Evolutionary conservation across 2,113 vertebrate species (phyloP), one percentile per base, ranked within the genome.

Genomic region (Mustela nigripes): DNA sequence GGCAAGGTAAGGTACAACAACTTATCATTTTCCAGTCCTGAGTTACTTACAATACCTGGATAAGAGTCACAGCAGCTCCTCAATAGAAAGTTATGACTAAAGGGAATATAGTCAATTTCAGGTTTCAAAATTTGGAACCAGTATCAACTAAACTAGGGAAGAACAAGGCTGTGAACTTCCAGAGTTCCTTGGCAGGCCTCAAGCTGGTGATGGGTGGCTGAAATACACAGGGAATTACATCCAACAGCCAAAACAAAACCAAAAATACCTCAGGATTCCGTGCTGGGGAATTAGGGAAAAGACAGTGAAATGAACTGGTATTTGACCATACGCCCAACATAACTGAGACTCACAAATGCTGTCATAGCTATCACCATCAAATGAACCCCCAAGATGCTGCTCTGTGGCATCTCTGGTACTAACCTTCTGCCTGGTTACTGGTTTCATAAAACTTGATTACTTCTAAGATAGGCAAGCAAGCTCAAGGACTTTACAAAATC

Each of bases 261-360:
- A 92, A 90, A 96, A 67, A 92, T 95, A 60, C 36, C n/a, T 69
- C 21, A 45, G 39, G 36, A 53, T 83, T 95, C 67, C 63, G 56
- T 26, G 39, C 1, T 67, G 86, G 67, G 58, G 33, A 82, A 81
- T 78, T 28, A 81, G 62, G 22, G 74, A 76, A 87, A 48, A 62
- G 24, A 78, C 42, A 89, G 78, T 10, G 73, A 94, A 93, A 87
- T 48, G 56, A 93, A 92, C 18, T 71, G 79, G 79, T 60, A 63
- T 71, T 94, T 92, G 73, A 42, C 56, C 22, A 14, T 39, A 91
- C 56, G 36, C 5, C 39, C 62, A 18, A 93, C 26, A 85, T 42
- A 48, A 91, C 3, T 39, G 31, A 91, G 85, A 91, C 71, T 58
- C 90, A 97, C 62, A 95, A 97, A 53, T 7, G n/a, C 31, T 89